Conservation (phyloP, 2,888 invertebrate species). For the Scaptomyza parva region DNA sequence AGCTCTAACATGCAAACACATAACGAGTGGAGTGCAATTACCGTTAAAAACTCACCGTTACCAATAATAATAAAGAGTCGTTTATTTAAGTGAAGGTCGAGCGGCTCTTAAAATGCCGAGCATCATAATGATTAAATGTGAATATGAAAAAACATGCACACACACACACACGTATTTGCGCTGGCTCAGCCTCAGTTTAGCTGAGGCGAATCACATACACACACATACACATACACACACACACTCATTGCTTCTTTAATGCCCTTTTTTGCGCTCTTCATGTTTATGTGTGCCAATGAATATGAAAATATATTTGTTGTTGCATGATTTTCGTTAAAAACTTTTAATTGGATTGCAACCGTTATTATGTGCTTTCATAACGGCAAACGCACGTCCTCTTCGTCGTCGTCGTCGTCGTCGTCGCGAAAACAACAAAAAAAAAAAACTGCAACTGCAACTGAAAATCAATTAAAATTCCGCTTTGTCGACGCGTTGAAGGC, state of each 20-base stretch:
- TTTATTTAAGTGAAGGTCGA: conserved; percentile 22
- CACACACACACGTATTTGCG: conserved; percentile 1
- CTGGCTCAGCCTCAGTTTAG: conserved; percentile 37
- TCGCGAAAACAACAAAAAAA: conserved; percentile 6
- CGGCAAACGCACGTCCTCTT: conserved; percentile 40
- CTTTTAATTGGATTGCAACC: conserved; percentile 76
- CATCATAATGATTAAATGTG: conserved; percentile 28
- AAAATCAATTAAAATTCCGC: conserved; percentile 73
- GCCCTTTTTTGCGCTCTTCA: not conserved
- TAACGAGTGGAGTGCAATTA: conserved; percentile 2
- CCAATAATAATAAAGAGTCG: conserved; percentile 21
- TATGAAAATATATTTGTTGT: conserved; percentile 60
- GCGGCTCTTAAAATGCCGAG: conserved; percentile 40
- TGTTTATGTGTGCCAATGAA: conserved; percentile 54
- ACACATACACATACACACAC: not conserved
- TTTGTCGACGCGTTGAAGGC: conserved; percentile 52
- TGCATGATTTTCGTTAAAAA: conserved; percentile 62
- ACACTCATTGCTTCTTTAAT: not conserved
- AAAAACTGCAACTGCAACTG: conserved; percentile 32
- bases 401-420: conserved; percentile 29
- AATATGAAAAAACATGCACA: conserved; percentile 19
- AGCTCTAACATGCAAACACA: too few relatives aligned
- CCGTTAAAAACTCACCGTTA: conserved; percentile 8
- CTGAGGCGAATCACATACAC: conserved; percentile 1
- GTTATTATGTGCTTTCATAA: conserved; percentile 73